Percentiles rank a stretch among this genome's conserved stretches.
These are phyloP conservation scores for Eupithecia inturbata DNA, from an alignment of 2,888 invertebrate species.

Conservation along the genomic window DNA sequence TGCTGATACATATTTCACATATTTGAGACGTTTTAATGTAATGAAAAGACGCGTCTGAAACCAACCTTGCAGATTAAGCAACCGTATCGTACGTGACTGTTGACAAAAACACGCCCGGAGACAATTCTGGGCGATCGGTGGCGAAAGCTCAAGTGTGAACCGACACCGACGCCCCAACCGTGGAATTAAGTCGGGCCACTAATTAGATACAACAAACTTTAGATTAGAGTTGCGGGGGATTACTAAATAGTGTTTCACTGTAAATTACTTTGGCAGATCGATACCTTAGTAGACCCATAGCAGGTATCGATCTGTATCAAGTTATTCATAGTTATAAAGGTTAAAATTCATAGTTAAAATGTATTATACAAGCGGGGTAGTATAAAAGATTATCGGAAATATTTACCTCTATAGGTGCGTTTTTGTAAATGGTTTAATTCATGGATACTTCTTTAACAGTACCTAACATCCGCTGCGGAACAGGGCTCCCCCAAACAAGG, in stretches of 20 bases:
- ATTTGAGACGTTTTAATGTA: background rate
- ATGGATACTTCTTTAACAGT: no score
- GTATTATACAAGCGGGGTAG: no score
- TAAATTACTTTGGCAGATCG: conserved; percentile 26
- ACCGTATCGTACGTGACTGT: conserved; percentile 69
- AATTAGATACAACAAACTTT: conserved; percentile 45
- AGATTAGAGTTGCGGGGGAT: conserved; percentile 28
- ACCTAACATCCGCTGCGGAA: no score
- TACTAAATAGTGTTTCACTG: conserved; percentile 29
- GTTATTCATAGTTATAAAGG: background rate
- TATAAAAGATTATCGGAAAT: background rate
- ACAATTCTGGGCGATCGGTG: conserved; percentile 56
- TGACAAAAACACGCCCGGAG: conserved; percentile 69
- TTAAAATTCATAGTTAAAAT: no score
- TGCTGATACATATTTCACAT: no score
- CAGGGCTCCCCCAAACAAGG: no score
- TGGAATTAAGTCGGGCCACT: conserved; percentile 38
- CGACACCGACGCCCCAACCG: conserved; percentile 27
- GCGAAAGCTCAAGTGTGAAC: conserved; percentile 48
- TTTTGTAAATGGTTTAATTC: no score
- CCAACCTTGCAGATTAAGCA: conserved; percentile 55
- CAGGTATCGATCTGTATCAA: no score
- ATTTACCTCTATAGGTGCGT: no score
- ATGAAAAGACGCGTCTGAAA: conserved; percentile 19
- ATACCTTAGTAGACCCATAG: no score